These are phyloP conservation scores for Sardina pilchardus DNA, from an alignment of 2,113 vertebrate genomes.

Conservation along the genomic window DNA sequence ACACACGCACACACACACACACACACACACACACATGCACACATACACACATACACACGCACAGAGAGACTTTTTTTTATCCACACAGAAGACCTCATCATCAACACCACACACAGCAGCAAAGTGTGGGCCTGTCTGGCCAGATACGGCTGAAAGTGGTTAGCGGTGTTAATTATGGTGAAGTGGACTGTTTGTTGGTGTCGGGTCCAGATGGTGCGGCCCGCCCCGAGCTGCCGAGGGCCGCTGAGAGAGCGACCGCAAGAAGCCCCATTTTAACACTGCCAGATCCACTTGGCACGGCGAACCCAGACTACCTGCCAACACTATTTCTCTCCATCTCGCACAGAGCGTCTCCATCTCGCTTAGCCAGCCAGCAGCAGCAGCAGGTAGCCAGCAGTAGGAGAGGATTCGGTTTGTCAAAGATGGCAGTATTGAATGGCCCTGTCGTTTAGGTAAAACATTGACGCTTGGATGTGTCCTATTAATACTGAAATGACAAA, in stretches of 20 bases:
- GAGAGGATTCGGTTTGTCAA: not conserved
- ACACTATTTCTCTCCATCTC: not conserved
- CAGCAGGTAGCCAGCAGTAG: not conserved
- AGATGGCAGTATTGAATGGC: not conserved
- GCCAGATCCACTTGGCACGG: slow-evolving; percentile 16
- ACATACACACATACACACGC: not conserved
- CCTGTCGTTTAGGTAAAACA: not conserved
- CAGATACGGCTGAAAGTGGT: slow-evolving; percentile 17
- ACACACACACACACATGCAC: not conserved
- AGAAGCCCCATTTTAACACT: not conserved
- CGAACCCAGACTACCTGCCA: not conserved
- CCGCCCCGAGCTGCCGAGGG: slow-evolving; percentile 45
- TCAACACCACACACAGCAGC: not conserved
- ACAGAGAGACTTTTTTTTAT: not conserved
- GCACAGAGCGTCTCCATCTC: not conserved
- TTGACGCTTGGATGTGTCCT: not conserved
- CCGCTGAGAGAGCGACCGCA: not conserved
- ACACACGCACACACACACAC: not conserved
- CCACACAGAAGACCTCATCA: not conserved
- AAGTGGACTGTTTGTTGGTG: slow-evolving; percentile 43
- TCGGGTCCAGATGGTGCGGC: slow-evolving; percentile 62
- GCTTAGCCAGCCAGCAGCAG: not conserved
- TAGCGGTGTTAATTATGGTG: slow-evolving; percentile 35
- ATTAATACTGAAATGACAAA: not conserved
- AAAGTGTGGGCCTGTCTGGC: not conserved